phyloP scores from a whole-genome alignment of 2,113 vertebrate genomes.

The Onychostoma macrolepis region DNA sequence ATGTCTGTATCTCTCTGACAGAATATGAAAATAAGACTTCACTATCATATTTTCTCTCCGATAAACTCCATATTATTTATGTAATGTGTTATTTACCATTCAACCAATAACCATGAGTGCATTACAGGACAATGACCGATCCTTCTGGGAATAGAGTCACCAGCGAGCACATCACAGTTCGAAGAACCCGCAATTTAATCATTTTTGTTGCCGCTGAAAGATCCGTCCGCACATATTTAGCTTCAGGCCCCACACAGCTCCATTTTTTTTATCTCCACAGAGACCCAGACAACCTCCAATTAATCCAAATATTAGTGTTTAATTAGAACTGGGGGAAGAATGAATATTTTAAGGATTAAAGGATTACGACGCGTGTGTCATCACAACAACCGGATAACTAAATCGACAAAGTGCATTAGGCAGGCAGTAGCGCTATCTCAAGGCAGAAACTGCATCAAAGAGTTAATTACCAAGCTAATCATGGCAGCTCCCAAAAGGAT shows the following conservation, averaged over 20 bases:
- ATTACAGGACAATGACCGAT: constrained; percentile 9
- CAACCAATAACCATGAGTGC: neutral
- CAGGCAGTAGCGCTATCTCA: constrained; percentile 38
- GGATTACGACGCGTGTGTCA: constrained; percentile 55
- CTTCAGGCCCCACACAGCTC: constrained; percentile 5
- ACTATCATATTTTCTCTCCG: neutral
- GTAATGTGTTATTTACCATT: constrained; percentile 28
- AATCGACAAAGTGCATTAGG: constrained; percentile 49
- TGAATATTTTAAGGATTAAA: constrained; percentile 60
- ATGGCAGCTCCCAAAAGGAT: constrained; percentile 53
- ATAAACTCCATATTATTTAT: constrained; percentile 6
- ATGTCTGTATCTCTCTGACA: constrained; percentile 14
- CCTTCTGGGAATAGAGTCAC: constrained; percentile 2
- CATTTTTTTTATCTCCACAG: neutral
- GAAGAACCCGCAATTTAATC: neutral
- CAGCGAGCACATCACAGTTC: neutral
- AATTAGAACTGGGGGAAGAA: constrained; percentile 59
- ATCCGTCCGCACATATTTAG: neutral
- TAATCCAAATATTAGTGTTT: constrained; percentile 60
- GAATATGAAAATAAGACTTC: constrained; percentile 20
- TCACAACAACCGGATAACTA: constrained; percentile 56
- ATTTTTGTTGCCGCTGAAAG: neutral
- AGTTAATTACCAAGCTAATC: constrained; percentile 63
- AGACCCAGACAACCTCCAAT: constrained; percentile 43
- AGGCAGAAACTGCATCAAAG: constrained; percentile 54